Evolutionary conservation across 1,140 invertebrate genomes (phyloP).

Genomic region (Pachypeltis micranthus): DNA sequence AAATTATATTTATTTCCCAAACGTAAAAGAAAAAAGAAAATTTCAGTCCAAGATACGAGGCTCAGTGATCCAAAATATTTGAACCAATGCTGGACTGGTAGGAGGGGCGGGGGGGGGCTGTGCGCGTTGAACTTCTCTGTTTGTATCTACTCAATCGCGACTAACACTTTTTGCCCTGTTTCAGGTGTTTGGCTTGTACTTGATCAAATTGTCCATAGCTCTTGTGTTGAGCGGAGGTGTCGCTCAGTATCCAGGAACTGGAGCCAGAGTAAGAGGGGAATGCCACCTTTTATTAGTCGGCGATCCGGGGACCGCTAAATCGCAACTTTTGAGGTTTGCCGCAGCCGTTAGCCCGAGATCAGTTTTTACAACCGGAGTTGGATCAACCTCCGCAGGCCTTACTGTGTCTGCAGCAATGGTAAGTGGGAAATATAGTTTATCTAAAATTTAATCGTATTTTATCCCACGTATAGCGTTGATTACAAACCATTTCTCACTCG

Average conservation of each 20-base stretch:
- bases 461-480: no score
- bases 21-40: no score
- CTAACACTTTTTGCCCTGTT: constrained; percentile 28
- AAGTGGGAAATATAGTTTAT: no score
- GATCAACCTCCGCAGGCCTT: constrained; percentile 75
- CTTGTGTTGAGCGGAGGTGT: constrained; percentile 60
- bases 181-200: constrained; percentile 75
- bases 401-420: constrained; percentile 77
- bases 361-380: constrained; percentile 73
- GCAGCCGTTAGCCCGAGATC: constrained; percentile 60
- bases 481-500: no score
- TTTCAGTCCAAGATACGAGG: no score
- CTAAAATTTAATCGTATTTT: no score
- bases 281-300: constrained; percentile 79
- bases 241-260: constrained; percentile 41
- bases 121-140: neutral
- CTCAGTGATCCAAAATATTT: no score
- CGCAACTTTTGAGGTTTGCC: constrained; percentile 70
- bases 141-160: neutral
- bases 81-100: neutral
- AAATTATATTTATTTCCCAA: no score
- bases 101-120: neutral
- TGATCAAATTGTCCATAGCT: constrained; percentile 72
- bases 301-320: constrained; percentile 85
- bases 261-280: constrained; percentile 53